Evolutionary conservation across 2,797 vertebrate genomes (phyloP).

Genomic region (Diglossa cyanea): DNA sequence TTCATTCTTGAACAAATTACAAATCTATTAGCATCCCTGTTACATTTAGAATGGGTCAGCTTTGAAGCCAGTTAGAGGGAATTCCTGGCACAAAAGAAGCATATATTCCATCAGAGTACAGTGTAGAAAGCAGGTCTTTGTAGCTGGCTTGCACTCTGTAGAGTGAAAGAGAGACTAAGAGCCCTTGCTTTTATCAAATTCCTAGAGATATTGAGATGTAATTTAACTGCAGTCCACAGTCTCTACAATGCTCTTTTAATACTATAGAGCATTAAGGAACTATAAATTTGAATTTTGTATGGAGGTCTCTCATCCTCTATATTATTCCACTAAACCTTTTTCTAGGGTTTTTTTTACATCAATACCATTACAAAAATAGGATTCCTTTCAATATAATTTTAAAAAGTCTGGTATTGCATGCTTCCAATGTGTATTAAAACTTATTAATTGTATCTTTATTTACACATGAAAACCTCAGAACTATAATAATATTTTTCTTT

Average conservation of each 20-base stretch:
- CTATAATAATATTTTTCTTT: not conserved
- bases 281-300: not conserved
- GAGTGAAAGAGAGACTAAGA: not conserved
- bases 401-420: not conserved
- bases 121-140: accelerated
- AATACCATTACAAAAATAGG: not conserved
- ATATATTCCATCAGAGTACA: not conserved
- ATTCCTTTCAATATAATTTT: not conserved
- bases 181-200: not conserved
- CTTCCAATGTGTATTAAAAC: not conserved
- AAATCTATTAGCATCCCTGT: not conserved
- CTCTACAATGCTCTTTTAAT: not conserved
- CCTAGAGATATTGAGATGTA: not conserved
- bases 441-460: not conserved
- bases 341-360: accelerated
- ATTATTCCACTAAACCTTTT: not conserved
- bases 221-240: not conserved
- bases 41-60: not conserved
- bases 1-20: not conserved
- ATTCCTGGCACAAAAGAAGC: not conserved
- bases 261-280: not conserved
- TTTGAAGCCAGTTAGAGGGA: not conserved
- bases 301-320: not conserved
- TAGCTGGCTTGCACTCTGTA: not conserved
- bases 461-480: not conserved